These are phyloP conservation scores for Lasioglossum morio DNA, from an alignment of 2,888 invertebrate species.

Conservation along the genomic window DNA sequence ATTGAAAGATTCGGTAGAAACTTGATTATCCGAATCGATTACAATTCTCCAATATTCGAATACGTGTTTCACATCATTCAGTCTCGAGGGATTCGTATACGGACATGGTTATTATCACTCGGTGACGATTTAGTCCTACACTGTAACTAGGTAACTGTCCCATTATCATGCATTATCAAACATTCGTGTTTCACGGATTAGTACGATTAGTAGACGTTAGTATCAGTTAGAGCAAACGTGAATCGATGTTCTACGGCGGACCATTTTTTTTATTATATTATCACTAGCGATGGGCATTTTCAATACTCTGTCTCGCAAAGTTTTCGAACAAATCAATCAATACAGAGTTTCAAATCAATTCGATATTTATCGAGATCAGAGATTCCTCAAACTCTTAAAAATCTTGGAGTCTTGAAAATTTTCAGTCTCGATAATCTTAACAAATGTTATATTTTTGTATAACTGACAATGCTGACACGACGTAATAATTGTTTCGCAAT, in stretches of 20 bases:
- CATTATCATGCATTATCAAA: neutral
- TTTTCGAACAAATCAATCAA: too few relatives aligned
- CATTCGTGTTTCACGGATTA: neutral
- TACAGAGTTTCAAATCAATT: too few relatives aligned
- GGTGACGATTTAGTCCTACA: neutral
- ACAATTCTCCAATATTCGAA: neutral
- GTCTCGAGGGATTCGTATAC: neutral
- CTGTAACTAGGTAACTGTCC: neutral
- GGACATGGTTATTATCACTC: neutral
- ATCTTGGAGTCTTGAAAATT: too few relatives aligned
- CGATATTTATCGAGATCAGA: too few relatives aligned
- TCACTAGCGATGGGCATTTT: too few relatives aligned
- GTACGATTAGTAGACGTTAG: neutral
- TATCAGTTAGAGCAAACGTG: neutral
- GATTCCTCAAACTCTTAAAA: too few relatives aligned
- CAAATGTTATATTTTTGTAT: too few relatives aligned
- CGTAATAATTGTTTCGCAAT: too few relatives aligned
- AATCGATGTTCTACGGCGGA: neutral
- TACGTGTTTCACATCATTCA: neutral
- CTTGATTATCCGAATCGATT: neutral
- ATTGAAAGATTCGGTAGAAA: neutral
- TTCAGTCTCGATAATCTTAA: too few relatives aligned
- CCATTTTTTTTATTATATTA: neutral
- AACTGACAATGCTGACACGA: too few relatives aligned
- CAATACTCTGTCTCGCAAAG: too few relatives aligned